Evolutionary conservation across 92 coral and sea anemone genomes (phyloP), one percentile per base, ranked within the genome.

Genomic region (Phenganax subtilis): DNA sequence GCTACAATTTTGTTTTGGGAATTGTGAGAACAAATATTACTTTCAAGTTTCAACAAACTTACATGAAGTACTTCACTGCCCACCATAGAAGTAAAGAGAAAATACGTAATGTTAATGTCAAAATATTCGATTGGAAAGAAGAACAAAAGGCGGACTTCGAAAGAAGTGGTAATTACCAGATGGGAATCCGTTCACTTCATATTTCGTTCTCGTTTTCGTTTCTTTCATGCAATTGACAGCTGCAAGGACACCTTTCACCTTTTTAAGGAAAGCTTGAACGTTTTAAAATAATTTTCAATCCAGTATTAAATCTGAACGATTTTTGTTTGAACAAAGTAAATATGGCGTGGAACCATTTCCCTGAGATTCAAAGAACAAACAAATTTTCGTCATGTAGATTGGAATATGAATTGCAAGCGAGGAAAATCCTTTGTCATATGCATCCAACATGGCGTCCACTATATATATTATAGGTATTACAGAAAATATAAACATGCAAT

Each of bases 211-310:
- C 51, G 88, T 44, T 51, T 87, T 85, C 78, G 83, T 86, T 64
- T 96, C 88, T 72, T 92, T 92, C 56, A 93, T 90, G 57, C 99
- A 96, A 73, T 96, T 97, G 3, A 92, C 99, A 17, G 99, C 99
- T 15, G 99, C 99, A 31, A 96, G 80, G 9, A 88, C 91, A 44
- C 97, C 89, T 51, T 86, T 90, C 72, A 90, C 86, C 99, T 96
- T 68, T 6, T 44, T 37, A 84, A 74, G 59, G 31, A 28, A 37
- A 84, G 9, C 27, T 14, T 30, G 51, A 20, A 66, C 58, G n/a
- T 47, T 27, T 17, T 12, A 81, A 55, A 7, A 37, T 37, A 37
- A 37, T 12, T 61, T 61, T 17, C 25, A 17, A 12, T 61, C 1
- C n/a, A 61, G n/a, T 12, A 61, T 25, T 12, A 28, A 17, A 12